Evolutionary conservation across 92 coral and sea anemone genomes (phyloP), one percentile per base, ranked within the genome.

Genomic region (Parazoanthus darwini): DNA sequence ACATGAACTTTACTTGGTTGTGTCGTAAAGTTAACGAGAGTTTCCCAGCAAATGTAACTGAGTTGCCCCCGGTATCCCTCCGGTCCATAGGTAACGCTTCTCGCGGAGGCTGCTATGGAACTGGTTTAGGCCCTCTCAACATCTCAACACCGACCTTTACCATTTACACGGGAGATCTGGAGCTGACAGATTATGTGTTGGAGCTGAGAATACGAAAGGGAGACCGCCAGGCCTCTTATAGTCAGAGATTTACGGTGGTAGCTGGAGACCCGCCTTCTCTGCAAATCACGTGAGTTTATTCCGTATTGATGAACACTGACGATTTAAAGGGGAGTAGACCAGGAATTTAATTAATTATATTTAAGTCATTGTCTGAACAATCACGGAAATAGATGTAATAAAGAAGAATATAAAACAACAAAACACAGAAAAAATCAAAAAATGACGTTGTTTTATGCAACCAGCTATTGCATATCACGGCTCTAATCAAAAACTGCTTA

Each of bases 1-100:
- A 86, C 78, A 88, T 92, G 39, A 39, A 25, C 63, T 93, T 91
- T 74, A 44, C 0, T 7, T 91, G 93, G 94, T 90, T 87, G 33
- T 92, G 94, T 56, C 89, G 93, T 35, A 90, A 82, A 10, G 39
- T 42, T 26, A 88, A 66, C 78, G 89, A 86, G 37, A 65, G 56
- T 63, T 89, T 80, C 18, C 74, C 88, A 37, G 23, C 14, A 63
- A 39, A 89, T 20, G 85, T 66, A 50, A 59, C 74, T 1, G 18
- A 74, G 22, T 67, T 74, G 63, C n/a, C 82, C 9, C 85, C 58
- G 1, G 77, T 85, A 38, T 39, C 78, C 6, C 77, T 85, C 26
- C 33, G 44, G 63, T 18, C 26, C 14, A 20, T 35, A 14, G 43
- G 51, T 37, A 29, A 35, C 42, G 66, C 71, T 25, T 80, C 89